A percentile compares a stretch with the other conserved stretches of the same genome.
phyloP scores from a whole-genome alignment of 2,888 invertebrate species.

The Chromoteleia sp. region DNA sequence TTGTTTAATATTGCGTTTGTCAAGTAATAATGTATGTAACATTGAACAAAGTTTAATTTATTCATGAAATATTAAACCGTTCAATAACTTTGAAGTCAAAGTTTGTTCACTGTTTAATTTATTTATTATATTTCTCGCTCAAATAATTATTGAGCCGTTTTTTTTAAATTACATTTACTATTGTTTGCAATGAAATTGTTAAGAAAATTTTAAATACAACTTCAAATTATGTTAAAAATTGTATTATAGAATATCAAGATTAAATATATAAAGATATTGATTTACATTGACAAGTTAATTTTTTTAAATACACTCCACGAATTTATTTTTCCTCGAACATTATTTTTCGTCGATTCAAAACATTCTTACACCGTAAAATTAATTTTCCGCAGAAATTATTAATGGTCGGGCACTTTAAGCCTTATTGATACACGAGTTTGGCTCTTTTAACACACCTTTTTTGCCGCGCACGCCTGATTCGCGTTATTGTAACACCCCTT shows the following conservation, averaged over 20 bases:
- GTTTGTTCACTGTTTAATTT: not conserved
- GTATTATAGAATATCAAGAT: not conserved
- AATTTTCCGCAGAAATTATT: slow-evolving; percentile 6
- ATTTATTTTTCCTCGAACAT: too few species aligned
- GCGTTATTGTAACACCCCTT: slow-evolving; percentile 24
- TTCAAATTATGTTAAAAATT: not conserved
- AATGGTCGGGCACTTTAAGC: slow-evolving; percentile 2
- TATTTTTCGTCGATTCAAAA: too few species aligned
- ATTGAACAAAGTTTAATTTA: slow-evolving; percentile 26
- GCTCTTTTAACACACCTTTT: slow-evolving; percentile 23
- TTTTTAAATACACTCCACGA: too few species aligned
- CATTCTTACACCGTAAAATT: too few species aligned
- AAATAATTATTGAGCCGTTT: not conserved
- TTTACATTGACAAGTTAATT: slow-evolving; percentile 17
- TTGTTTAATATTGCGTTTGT: not conserved
- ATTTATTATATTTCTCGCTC: not conserved
- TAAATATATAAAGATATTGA: slow-evolving; percentile 9
- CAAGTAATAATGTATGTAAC: slow-evolving; percentile 1
- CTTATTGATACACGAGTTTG: slow-evolving; percentile 9
- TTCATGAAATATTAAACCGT: slow-evolving; percentile 14
- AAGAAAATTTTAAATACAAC: not conserved
- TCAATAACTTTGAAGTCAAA: not conserved
- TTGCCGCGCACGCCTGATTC: slow-evolving; percentile 8
- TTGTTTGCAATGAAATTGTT: not conserved
- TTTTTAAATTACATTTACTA: not conserved